Evolutionary conservation across 2,797 vertebrate genomes (phyloP).

Genomic region (Oreochromis mossambicus): DNA sequence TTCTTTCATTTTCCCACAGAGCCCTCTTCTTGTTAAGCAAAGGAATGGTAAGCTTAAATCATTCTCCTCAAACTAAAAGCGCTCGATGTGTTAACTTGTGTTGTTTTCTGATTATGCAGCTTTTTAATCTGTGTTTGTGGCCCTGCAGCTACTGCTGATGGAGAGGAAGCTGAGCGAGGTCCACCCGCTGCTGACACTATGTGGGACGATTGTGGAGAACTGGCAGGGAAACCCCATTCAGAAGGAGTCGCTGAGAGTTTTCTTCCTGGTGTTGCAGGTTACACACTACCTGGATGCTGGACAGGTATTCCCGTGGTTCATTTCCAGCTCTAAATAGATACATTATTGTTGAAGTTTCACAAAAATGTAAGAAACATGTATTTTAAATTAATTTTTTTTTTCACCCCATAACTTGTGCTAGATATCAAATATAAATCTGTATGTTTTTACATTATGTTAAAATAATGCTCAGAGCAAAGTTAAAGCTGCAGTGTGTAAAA

Average conservation of each 20-base stretch:
- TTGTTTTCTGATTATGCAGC: background rate
- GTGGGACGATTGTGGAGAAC: constrained; percentile 90
- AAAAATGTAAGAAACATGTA: background rate
- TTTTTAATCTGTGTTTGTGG: background rate
- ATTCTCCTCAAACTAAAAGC: background rate
- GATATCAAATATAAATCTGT: background rate
- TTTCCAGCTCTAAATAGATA: accelerated
- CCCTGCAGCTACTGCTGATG: constrained; percentile 82
- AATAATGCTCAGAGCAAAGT: background rate
- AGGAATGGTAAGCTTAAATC: constrained; percentile 81
- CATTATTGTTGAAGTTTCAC: accelerated
- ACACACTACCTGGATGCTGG: constrained; percentile 92
- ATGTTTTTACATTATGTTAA: background rate
- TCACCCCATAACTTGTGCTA: background rate
- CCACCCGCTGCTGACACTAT: constrained; percentile 87
- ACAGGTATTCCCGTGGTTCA: constrained; percentile 70
- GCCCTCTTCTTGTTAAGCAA: constrained; percentile 86
- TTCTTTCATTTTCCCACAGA: constrained; percentile 58
- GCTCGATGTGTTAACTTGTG: background rate
- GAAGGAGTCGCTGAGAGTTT: constrained; percentile 87
- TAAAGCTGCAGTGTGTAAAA: background rate
- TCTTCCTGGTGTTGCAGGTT: constrained; percentile 91
- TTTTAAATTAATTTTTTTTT: background rate
- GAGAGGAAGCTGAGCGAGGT: constrained; percentile 88
- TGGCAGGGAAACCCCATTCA: constrained; percentile 94